Base-by-base conservation (phyloP, 92 coral and sea anemone genomes). In the Phenganax stokvisi region DNA sequence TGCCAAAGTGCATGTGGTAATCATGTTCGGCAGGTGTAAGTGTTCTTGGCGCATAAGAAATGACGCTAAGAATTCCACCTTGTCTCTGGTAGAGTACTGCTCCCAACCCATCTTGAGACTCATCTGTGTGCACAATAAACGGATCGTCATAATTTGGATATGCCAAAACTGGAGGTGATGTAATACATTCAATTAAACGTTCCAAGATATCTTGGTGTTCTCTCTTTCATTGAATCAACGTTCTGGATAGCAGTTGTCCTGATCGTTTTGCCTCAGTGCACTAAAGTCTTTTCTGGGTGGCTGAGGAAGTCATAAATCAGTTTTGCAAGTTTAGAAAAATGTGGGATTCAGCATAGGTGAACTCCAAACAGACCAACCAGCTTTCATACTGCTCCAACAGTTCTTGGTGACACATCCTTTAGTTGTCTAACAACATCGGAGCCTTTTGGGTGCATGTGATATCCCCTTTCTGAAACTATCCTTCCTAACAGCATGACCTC, bases 321-420 rank as follows among this genome's bases (percentile, higher is more conserved):
- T 30, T 68, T 57, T 12, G 78, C 82, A 80, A 61, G 12, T 47
- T 71, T 53, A 9, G 85, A 71, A 59, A 85, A 85, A 44, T 85
- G 15, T 20, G 59, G 70, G 13, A 84, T 77, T 59, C 77, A 75
- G 44, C 72, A 8, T 13, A 78, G 29, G 51, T 80, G 61, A 54
- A 80, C 72, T 5, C 88, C 85, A 29, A 80, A 30, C 17, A 76
- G 61, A 15, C 86, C 86, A 25, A 86, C 71, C 20, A 86, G 57
- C 20, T 82, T 76, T 29, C 89, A 60, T 60, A 82, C 89, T 27
- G 80, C 88, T 15, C 81, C 88, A 25, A 85, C 88, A 0, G 88
- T 85, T 28, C 57, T 57, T 28, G 88, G 88, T 52, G 27, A 51
- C 16, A 12, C 58, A 28, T 85, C 47, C 17, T 66, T 83, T 61